Evolutionary conservation across 2,888 invertebrate genomes (phyloP), one percentile per base, ranked within the genome.

Genomic region (Cartodere bifasciata): DNA sequence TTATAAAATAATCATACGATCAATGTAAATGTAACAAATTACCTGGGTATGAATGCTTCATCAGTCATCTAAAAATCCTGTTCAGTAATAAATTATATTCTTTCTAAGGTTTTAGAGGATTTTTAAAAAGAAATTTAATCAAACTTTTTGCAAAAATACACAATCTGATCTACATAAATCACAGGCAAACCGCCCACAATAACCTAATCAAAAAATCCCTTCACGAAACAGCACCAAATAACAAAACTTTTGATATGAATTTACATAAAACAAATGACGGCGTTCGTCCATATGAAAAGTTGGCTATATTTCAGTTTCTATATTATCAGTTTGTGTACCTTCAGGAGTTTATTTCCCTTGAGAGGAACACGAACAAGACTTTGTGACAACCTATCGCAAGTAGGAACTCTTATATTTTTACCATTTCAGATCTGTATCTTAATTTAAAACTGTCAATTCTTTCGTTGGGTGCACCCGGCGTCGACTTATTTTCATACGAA

Each of bases 181-280:
- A 14, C 4, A 24, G 6, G 24, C 14, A 24, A 6, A 6, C 15
- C 11, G 7, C 7, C 6, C 10, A n/a, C 3, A 23, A 4, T 23
- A 4, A 12, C 24, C 11, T 13, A 4, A 23, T 13, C 24, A 23
- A 10, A 23, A 23, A 23, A 7, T 4, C 13, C 13, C 12, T 35
- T 44, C 47, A 43, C 45, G 42, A 47, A 49, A 52, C 51, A 55
- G 52, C 50, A n/a, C n/a, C n/a, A 51, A 55, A 55, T 52, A 56
- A 55, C 55, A 55, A 57, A n/a, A 59, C 54, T 60, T 60, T 54
- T 60, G 59, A 60, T 56, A 54, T 47, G 53, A 53, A 61, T 61
- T 61, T 61, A 58, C 60, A 61, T 61, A 61, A 61, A 61, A 61
- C 51, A 61, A 61, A 61, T 58, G 61, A 56, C 58, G 52, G 55